Conservation (phyloP, 2,113 vertebrate species). For the Manacus vitellinus region DNA sequence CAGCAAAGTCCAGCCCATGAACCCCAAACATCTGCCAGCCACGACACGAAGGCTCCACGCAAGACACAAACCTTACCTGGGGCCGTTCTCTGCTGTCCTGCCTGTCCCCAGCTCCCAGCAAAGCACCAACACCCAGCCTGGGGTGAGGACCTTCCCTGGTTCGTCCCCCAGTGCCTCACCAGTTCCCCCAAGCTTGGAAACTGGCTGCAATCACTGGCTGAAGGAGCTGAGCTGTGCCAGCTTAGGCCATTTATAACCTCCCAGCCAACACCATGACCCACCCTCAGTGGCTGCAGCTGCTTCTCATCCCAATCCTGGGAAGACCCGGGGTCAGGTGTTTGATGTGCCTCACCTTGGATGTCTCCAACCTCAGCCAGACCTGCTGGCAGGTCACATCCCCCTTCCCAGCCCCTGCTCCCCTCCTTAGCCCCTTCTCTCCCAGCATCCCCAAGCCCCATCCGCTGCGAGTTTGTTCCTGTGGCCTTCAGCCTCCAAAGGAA, state of each 20-base stretch:
- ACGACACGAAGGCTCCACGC: accelerated
- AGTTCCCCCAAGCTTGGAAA: neutral
- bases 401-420: neutral
- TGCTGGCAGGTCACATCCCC: neutral
- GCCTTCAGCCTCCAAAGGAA: neutral
- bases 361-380: neutral
- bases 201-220: neutral
- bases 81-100: accelerated
- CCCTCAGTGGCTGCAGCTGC: neutral
- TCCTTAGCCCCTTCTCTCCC: neutral
- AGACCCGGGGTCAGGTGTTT: accelerated
- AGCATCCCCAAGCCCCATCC: neutral
- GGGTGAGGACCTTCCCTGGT: neutral
- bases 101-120: neutral
- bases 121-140: accelerated
- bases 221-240: neutral
- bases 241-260: neutral
- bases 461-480: neutral
- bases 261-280: accelerated
- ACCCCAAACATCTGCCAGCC: accelerated
- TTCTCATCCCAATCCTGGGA: neutral
- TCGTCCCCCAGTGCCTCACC: neutral
- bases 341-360: neutral
- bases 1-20: neutral
- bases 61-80: neutral